Evolutionary conservation across 2,888 invertebrate genomes (phyloP).

Genomic region (Litoditis marina): DNA sequence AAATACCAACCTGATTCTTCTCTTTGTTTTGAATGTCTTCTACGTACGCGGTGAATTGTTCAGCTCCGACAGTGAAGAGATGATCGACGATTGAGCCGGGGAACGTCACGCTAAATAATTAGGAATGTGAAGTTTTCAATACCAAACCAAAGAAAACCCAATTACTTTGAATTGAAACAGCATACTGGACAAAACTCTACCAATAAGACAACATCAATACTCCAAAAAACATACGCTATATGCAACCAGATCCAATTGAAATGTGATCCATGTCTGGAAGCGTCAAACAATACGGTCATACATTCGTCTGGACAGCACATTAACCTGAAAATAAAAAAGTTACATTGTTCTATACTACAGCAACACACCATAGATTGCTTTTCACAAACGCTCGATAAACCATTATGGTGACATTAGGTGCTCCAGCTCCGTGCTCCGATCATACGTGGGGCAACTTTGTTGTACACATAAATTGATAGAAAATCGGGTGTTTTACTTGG

Average conservation of each 20-base stretch:
- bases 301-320: slow-evolving; percentile 24
- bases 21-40: slow-evolving; percentile 10
- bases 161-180: no score
- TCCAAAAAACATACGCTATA: slow-evolving; percentile 28
- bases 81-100: slow-evolving; percentile 32
- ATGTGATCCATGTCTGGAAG: slow-evolving; percentile 31
- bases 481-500: no score
- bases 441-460: no score
- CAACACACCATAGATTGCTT: no score
- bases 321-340: slow-evolving; percentile 26
- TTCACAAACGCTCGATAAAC: no score
- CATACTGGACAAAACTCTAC: no score
- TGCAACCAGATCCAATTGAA: slow-evolving; percentile 47
- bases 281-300: slow-evolving; percentile 32
- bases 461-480: no score
- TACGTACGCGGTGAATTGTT: slow-evolving; percentile 30
- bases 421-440: no score
- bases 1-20: background rate
- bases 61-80: slow-evolving; percentile 26
- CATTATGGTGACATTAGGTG: background rate
- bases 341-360: no score
- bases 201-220: background rate
- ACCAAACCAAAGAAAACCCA: no score
- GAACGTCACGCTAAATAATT: slow-evolving; percentile 24
- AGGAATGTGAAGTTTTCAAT: background rate